These are phyloP conservation scores for Nasua narica DNA, from an alignment of 2,797 vertebrate genomes.

Conservation along the genomic window DNA sequence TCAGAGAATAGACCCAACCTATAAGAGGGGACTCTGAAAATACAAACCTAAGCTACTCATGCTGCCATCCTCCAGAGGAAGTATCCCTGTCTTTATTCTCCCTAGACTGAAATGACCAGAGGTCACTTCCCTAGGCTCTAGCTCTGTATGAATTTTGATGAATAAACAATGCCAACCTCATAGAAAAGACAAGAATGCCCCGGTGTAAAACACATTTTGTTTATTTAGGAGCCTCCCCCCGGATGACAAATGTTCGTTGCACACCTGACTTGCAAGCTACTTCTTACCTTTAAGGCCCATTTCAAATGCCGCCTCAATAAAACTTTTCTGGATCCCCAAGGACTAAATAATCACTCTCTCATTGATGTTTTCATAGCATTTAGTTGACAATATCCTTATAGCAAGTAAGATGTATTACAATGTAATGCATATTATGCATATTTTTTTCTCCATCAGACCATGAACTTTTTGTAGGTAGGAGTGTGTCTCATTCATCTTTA, in stretches of 20 bases:
- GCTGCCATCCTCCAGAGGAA: neutral
- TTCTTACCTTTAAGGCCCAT: neutral
- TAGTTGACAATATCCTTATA: neutral
- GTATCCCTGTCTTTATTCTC: neutral
- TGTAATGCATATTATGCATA: too few relatives aligned
- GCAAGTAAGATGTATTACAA: neutral
- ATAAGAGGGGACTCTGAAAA: neutral
- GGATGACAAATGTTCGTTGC: neutral
- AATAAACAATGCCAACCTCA: neutral
- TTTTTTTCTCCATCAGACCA: neutral
- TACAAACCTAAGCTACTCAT: neutral
- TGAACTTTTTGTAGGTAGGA: neutral
- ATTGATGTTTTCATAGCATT: neutral
- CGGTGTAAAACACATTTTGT: neutral
- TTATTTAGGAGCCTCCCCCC: neutral
- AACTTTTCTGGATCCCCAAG: neutral
- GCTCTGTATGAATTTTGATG: neutral
- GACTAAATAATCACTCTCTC: neutral
- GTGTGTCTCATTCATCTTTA: neutral
- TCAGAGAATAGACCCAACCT: neutral
- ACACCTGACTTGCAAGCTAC: neutral
- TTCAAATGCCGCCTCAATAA: neutral
- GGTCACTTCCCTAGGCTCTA: neutral
- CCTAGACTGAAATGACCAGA: neutral
- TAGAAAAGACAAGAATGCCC: neutral